Evolutionary conservation across 2,888 invertebrate species (phyloP).

Genomic region (Perizoma flavofasciatum): DNA sequence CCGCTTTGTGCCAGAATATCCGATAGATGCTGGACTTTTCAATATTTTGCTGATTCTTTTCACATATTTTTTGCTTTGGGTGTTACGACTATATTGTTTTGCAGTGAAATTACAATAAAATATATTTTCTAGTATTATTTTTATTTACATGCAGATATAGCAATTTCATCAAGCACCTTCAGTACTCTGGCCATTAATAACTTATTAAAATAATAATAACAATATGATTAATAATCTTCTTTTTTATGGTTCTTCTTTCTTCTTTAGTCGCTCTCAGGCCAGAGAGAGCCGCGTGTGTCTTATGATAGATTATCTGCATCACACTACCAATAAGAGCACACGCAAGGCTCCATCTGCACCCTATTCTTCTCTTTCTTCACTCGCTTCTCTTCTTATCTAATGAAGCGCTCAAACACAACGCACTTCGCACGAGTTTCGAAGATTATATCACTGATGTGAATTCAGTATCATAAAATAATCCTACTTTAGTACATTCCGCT

Average conservation of each 20-base stretch:
- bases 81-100: not conserved
- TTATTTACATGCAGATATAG: not conserved
- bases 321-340: constrained; percentile 84
- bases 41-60: constrained; percentile 1
- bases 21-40: constrained; percentile 2
- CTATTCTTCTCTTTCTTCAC: constrained; percentile 22
- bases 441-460: too few relatives aligned
- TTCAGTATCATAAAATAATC: too few relatives aligned
- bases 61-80: too few relatives aligned
- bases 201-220: not conserved
- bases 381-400: constrained; percentile 7
- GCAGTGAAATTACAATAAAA: not conserved
- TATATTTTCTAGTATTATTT: too few relatives aligned
- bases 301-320: constrained; percentile 79
- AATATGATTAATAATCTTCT: not conserved
- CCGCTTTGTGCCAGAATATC: constrained; percentile 13
- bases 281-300: constrained; percentile 83
- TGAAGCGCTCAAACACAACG: too few relatives aligned
- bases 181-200: not conserved
- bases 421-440: too few relatives aligned
- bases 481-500: too few relatives aligned
- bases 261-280: constrained; percentile 37
- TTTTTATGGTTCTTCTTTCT: constrained; percentile 13
- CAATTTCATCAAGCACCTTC: not conserved
- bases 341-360: constrained; percentile 73